Evolutionary conservation across 2,888 invertebrate genomes (phyloP), one percentile per base, ranked within the genome.

Genomic region (Cantharis rustica): DNA sequence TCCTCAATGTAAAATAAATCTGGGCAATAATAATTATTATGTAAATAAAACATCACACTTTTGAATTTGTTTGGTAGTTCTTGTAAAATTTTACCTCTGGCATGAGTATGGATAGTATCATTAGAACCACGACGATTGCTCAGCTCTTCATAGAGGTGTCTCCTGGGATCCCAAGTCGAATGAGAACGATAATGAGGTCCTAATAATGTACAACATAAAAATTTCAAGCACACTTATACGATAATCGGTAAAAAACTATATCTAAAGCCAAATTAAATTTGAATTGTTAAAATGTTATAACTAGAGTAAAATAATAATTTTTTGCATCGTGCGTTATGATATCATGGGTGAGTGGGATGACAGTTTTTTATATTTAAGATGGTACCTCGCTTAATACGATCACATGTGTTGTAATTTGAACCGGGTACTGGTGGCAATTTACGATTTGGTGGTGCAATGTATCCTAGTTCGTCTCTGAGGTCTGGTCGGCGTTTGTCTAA

Each of bases 391-490:
- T 96, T 96, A 90, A 96, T 96, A 86, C 96, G 92, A 89, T 97
- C 96, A 89, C 96, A 96, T 27, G 96, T 97, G 88, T 96, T 96
- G 90, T 96, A 96, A 89, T 96, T 96, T 73, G 96, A 96, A 82
- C 96, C 96, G 73, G 96, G 96, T 9, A 97, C 96, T 17, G 97
- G 97, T 0, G 97, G 96, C 75, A 96, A 91, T 88, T 97, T 97
- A 84, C 96, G 92, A 89, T 97, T 97, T 73, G 96, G 97, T 17
- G 97, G 96, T 0, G 97, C 96, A 88, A 97, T 97, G 89, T 97
- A 97, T 73, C 96, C 97, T 31, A 97, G 91, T 87, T 97, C 96
- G 86, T 96, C 96, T 27, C 96, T 92, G 27, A 96, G 90, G 83
- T 94, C 94, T 0, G 95, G 95, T 80, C 95, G 93, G 80, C 93